Conservation (phyloP, 2,113 vertebrate genomes). For the Cyanistes caeruleus region DNA sequence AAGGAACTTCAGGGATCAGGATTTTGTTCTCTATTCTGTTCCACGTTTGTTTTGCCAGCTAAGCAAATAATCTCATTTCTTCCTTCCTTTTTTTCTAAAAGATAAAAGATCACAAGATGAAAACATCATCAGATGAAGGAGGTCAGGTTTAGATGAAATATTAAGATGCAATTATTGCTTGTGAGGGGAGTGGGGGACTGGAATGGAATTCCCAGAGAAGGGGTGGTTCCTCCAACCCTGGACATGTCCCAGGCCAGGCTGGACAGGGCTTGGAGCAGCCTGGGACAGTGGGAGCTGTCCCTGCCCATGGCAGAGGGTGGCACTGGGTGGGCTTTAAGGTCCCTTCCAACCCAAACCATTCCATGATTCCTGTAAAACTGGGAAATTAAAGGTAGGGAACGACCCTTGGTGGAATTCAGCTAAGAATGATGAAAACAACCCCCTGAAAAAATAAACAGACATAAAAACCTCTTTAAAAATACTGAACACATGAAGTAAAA, state of each 20-base stretch:
- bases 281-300: accelerated
- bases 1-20: neutral
- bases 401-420: neutral
- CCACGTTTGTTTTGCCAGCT: neutral
- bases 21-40: neutral
- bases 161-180: neutral
- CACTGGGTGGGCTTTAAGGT: neutral
- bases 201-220: neutral
- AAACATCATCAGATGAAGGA: neutral
- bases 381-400: neutral
- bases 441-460: neutral
- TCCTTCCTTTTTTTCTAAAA: neutral
- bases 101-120: neutral
- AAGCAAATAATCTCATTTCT: neutral
- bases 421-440: neutral
- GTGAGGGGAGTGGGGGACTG: neutral
- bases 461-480: neutral
- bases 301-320: neutral
- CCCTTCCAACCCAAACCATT: neutral
- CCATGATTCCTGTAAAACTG: neutral
- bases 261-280: accelerated
- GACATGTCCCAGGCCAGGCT: neutral
- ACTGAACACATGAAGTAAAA: accelerated
- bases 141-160: neutral
- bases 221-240: neutral